Evolutionary conservation across 2,113 vertebrate species (phyloP).

Genomic region (Opisthocomus hoazin): DNA sequence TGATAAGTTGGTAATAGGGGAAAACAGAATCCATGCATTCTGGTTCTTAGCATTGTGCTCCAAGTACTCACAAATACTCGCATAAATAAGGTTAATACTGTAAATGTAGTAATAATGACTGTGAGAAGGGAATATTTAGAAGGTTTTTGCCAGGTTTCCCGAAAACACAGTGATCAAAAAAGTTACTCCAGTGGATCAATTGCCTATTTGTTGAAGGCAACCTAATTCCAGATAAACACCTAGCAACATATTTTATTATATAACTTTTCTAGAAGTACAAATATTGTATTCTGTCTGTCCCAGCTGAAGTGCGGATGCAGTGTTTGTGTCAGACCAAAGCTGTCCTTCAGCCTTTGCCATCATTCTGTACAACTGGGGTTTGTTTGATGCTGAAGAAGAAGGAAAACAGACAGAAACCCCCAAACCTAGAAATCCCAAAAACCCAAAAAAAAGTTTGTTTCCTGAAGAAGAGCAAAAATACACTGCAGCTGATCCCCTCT

Average conservation of each 20-base stretch:
- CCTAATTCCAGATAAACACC: not conserved
- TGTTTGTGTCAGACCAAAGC: not conserved
- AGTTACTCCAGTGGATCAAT: not conserved
- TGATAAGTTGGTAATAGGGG: not conserved
- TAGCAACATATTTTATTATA: not conserved
- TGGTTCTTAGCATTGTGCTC: not conserved
- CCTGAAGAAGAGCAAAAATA: slow-evolving; percentile 52
- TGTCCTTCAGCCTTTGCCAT: not conserved
- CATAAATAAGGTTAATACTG: not conserved
- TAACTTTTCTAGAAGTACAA: not conserved
- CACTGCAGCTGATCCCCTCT: slow-evolving; percentile 1
- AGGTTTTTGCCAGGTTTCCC: not conserved
- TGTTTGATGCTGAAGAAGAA: slow-evolving; percentile 50
- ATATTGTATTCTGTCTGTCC: not conserved
- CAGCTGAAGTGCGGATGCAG: not conserved
- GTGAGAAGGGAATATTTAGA: not conserved
- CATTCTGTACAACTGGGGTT: slow-evolving; percentile 5
- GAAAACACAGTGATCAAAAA: not conserved
- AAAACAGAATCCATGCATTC: not conserved
- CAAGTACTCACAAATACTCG: not conserved
- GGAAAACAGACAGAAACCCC: not conserved
- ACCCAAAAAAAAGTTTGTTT: not conserved
- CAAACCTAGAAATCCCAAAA: not conserved
- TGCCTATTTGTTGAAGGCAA: not conserved
- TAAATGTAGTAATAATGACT: not conserved